Percentiles rank a stretch among this genome's conserved stretches.
Conservation (phyloP, 2,888 invertebrate species). For the Eremobia ochroleuca region DNA sequence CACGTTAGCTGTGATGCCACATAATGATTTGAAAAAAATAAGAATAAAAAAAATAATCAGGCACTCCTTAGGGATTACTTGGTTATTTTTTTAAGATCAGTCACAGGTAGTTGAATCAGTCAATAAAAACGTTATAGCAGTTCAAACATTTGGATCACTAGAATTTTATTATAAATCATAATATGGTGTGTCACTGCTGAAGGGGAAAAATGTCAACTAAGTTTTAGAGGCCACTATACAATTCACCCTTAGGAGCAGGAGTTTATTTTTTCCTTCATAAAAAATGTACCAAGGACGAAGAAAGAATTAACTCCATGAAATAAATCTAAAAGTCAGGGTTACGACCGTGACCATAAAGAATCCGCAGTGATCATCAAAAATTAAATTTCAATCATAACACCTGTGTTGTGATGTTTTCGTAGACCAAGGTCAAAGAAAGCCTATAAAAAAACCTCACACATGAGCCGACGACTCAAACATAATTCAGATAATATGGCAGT, state of each 20-base stretch:
- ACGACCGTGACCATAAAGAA: conserved; percentile 74
- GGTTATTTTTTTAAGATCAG: background rate
- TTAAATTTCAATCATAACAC: conserved; percentile 89
- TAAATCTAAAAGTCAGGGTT: conserved; percentile 72
- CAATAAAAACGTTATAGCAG: background rate
- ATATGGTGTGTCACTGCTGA: background rate
- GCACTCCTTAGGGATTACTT: background rate
- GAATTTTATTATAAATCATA: background rate
- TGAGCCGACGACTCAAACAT: conserved; percentile 29
- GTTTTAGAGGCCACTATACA: background rate
- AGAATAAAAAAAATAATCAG: background rate
- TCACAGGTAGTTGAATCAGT: background rate
- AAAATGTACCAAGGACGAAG: conserved; percentile 34
- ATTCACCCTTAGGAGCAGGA: background rate
- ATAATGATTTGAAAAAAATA: background rate
- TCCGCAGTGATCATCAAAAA: conserved; percentile 82
- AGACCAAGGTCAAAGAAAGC: conserved; percentile 76
- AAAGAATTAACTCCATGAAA: conserved; percentile 38
- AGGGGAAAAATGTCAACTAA: background rate
- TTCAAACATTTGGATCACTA: background rate
- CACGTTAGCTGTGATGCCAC: background rate
- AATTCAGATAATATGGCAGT: conserved; percentile 50
- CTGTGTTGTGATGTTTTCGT: conserved; percentile 81
- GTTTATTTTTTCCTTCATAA: conserved; percentile 33
- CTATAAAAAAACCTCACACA: conserved; percentile 76